Conservation (phyloP, 2,797 vertebrate genomes). For the Lemur catta region DNA sequence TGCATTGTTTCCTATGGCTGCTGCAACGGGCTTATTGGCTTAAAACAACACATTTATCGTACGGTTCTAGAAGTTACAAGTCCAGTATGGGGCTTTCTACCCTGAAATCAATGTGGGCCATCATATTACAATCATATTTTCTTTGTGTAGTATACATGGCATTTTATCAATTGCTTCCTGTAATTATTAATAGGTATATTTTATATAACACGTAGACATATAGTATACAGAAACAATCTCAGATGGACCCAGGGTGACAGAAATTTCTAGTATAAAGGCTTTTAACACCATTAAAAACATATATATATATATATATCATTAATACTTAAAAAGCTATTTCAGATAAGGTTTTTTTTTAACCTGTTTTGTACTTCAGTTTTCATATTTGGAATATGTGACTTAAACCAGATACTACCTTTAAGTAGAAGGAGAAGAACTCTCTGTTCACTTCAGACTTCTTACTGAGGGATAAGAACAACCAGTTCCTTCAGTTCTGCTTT, state of each 20-base stretch:
- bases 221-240: neutral
- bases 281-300: neutral
- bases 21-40: too few relatives aligned
- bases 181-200: neutral
- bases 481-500: slow-evolving; percentile 21
- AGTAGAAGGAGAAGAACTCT: neutral
- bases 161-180: neutral
- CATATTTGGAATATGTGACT: neutral
- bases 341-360: neutral
- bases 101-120: neutral
- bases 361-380: slow-evolving; percentile 29
- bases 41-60: neutral
- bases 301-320: neutral
- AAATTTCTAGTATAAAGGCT: neutral
- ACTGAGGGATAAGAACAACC: neutral
- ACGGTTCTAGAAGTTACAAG: neutral
- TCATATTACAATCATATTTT: neutral
- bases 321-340: neutral
- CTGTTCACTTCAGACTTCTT: neutral
- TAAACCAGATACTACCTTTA: neutral
- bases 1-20: neutral
- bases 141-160: neutral
- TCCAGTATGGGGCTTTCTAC: neutral
- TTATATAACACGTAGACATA: neutral
- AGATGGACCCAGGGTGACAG: neutral